phyloP scores from a whole-genome alignment of 2,113 vertebrate genomes.

The Hypanus sabinus region DNA sequence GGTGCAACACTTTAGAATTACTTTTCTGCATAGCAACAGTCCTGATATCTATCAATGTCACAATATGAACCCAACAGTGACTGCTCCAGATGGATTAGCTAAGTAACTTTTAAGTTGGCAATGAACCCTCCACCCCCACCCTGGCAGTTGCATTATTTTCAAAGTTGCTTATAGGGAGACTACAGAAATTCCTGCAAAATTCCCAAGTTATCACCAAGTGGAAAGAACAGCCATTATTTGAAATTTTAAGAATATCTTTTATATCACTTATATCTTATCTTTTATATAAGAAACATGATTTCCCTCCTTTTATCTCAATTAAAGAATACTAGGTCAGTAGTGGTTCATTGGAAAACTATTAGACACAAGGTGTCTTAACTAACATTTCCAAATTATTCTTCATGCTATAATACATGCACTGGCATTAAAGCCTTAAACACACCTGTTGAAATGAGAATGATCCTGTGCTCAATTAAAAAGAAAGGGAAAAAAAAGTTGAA shows the following conservation, averaged over 20 bases:
- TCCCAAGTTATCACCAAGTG: neutral
- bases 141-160: neutral
- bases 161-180: neutral
- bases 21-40: neutral
- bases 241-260: neutral
- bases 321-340: neutral
- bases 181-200: neutral
- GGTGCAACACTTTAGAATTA: neutral
- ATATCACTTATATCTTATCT: too few relatives aligned
- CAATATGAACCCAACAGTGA: neutral
- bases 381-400: neutral
- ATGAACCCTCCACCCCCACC: neutral
- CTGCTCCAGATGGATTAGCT: neutral
- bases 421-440: neutral
- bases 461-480: too few relatives aligned
- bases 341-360: too few relatives aligned
- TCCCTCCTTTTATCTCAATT: neutral
- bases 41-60: neutral
- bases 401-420: neutral
- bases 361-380: too few relatives aligned
- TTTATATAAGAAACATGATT: neutral
- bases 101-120: neutral
- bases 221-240: neutral
- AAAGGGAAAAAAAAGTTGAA: too few relatives aligned
- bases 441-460: neutral